Evolutionary conservation across 2,113 vertebrate species (phyloP).

Genomic region (Eubucco bourcierii): DNA sequence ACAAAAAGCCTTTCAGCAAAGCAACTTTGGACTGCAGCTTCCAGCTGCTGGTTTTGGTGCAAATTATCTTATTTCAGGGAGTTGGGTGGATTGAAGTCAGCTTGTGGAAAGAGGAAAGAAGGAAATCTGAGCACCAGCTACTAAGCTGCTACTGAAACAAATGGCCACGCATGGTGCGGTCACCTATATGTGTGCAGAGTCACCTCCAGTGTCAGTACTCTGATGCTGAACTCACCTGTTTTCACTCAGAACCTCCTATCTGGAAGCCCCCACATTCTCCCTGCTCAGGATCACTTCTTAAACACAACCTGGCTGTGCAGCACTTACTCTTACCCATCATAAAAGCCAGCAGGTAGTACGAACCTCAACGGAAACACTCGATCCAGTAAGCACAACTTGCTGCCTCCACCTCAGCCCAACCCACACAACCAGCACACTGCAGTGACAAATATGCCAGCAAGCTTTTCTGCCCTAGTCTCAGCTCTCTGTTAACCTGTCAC

Average conservation of each 20-base stretch:
- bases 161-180: fast-evolving
- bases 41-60: neutral
- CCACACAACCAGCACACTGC: neutral
- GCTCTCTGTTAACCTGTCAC: slow-evolving; percentile 7
- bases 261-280: neutral
- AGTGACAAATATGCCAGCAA: slow-evolving; percentile 40
- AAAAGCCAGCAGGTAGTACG: neutral
- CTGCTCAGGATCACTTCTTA: neutral
- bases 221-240: neutral
- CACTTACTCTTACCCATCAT: neutral
- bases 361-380: neutral
- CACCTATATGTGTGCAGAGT: fast-evolving
- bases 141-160: neutral
- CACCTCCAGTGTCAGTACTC: neutral
- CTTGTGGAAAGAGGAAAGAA: neutral
- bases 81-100: neutral
- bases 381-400: neutral
- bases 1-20: neutral
- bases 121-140: neutral
- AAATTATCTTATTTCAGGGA: neutral
- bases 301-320: neutral
- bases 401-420: slow-evolving; percentile 25
- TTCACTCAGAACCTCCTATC: neutral
- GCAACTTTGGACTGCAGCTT: neutral
- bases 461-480: slow-evolving; percentile 29